phyloP scores from a whole-genome alignment of 1,140 invertebrate species.

The Battus philenor region DNA sequence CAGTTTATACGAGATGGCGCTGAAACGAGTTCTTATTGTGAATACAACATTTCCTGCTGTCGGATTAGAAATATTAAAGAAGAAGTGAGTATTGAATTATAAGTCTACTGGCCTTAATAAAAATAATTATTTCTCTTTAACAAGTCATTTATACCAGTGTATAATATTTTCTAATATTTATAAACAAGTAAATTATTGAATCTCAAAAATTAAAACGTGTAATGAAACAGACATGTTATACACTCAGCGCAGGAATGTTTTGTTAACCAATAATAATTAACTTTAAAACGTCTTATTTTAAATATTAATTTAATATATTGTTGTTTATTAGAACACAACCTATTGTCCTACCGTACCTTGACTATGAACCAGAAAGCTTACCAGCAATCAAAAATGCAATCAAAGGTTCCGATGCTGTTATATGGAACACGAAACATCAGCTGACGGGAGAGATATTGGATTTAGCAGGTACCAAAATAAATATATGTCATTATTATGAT shows the following conservation, averaged over 20 bases:
- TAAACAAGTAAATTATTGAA: no score
- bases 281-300: no score
- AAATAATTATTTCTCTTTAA: neutral
- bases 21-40: conserved; percentile 45
- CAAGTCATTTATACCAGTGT: no score
- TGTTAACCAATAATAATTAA: no score
- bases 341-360: conserved; percentile 35
- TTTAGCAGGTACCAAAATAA: conserved; percentile 43
- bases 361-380: conserved; percentile 37
- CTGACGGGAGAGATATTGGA: conserved; percentile 54
- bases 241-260: no score
- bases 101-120: neutral
- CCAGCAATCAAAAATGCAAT: conserved; percentile 40
- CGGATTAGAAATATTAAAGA: conserved; percentile 42
- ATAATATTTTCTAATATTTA: no score
- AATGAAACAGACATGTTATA: no score
- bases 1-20: conserved; percentile 41
- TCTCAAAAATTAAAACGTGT: no score
- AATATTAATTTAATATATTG: no score
- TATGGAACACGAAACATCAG: conserved; percentile 65
- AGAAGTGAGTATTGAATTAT: conserved; percentile 41
- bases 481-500: neutral
- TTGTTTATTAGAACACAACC: conserved; percentile 36
- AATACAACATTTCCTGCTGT: conserved; percentile 42
- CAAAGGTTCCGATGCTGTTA: conserved; percentile 42